Evolutionary conservation across 2,113 vertebrate species (phyloP), one percentile per base, ranked within the genome.

Genomic region (Beaufortia kweichowensis): DNA sequence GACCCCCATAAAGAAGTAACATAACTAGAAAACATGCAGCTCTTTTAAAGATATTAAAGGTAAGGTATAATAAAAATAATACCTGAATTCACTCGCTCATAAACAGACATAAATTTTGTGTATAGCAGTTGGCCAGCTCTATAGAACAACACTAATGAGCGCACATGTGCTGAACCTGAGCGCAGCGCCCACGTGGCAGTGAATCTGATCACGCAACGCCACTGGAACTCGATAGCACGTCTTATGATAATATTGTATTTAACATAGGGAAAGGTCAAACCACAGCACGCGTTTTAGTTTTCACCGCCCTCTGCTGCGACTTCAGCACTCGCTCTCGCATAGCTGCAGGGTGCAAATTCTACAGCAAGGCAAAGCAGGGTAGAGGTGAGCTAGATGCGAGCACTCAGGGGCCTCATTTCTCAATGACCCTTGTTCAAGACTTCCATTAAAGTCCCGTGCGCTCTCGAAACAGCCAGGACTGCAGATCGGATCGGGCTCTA

Each of bases 161-260:
- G 43, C 41, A 24, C 33, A 3, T 84, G 77, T 82, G 78, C 72
- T 43, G 56, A 76, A 70, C 66, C 53, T 62, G 82, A 80, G 81
- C 77, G 14, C 53, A 71, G 31, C 50, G 24, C 35, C 50, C 75
- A 60, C n/a, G 26, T 64, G 77, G 79, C 79, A 85, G 66, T 57
- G 63, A 84, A 85, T 83, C 64, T 76, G 81, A 79, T 84, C 85
- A 5, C 71, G 59, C 81, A 81, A 82, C 74, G 59, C 68, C 79
- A 81, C 57, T 79, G 89, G 75, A 89, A 90, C 77, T 81, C 5
- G 84, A 91, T 82, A 84, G 15, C 78, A 82, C 75, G 64, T 84
- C 85, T 86, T 91, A 90, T 88, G 85, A 91, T 91, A 91, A 91
- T 90, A 90, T 91, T 91, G 90, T 90, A 91, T 89, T 91, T 88